Percentiles rank a stretch among this genome's conserved stretches.
These are phyloP conservation scores for Seriola aureovittata DNA, from an alignment of 2,113 vertebrate genomes.

Conservation along the genomic window DNA sequence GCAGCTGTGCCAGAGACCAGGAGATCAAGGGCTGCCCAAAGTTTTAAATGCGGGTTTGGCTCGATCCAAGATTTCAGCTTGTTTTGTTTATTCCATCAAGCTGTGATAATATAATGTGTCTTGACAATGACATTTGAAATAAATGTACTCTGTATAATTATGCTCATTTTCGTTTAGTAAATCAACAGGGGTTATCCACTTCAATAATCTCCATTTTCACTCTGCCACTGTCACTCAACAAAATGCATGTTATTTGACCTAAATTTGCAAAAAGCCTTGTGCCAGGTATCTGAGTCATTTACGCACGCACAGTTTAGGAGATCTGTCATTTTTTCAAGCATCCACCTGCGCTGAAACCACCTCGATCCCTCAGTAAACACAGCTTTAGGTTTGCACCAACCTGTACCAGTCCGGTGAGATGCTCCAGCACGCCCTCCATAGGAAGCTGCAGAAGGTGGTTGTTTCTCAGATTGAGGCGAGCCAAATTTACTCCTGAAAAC, in stretches of 20 bases:
- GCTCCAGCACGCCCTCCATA: slow-evolving; percentile 93
- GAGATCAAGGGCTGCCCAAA: slow-evolving; percentile 55
- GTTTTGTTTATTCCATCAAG: slow-evolving; percentile 64
- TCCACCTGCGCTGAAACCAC: slow-evolving; percentile 86
- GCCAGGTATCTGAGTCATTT: slow-evolving; percentile 57
- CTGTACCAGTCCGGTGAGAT: slow-evolving; percentile 95
- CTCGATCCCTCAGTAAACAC: background rate
- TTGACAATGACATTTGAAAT: slow-evolving; percentile 63
- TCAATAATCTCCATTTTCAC: slow-evolving; percentile 43
- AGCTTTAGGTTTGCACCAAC: slow-evolving; percentile 78
- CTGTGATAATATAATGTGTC: slow-evolving; percentile 57
- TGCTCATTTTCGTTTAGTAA: slow-evolving; percentile 58
- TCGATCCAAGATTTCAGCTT: slow-evolving; percentile 30
- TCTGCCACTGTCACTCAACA: slow-evolving; percentile 52
- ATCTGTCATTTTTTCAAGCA: slow-evolving; percentile 23
- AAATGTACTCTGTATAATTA: slow-evolving; percentile 62
- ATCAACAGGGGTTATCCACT: slow-evolving; percentile 46
- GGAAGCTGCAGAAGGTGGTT: slow-evolving; percentile 95
- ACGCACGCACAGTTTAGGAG: slow-evolving; percentile 22
- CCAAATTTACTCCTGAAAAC: slow-evolving; percentile 92
- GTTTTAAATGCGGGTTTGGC: slow-evolving; percentile 32
- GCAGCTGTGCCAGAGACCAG: slow-evolving; percentile 65
- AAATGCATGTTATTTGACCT: slow-evolving; percentile 45
- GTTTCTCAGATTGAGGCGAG: slow-evolving; percentile 95
- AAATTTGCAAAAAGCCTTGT: slow-evolving; percentile 39